Percentiles rank a stretch among this genome's conserved stretches.
Evolutionary conservation across 2,888 invertebrate species (phyloP).

Genomic region (Fragum sueziense): DNA sequence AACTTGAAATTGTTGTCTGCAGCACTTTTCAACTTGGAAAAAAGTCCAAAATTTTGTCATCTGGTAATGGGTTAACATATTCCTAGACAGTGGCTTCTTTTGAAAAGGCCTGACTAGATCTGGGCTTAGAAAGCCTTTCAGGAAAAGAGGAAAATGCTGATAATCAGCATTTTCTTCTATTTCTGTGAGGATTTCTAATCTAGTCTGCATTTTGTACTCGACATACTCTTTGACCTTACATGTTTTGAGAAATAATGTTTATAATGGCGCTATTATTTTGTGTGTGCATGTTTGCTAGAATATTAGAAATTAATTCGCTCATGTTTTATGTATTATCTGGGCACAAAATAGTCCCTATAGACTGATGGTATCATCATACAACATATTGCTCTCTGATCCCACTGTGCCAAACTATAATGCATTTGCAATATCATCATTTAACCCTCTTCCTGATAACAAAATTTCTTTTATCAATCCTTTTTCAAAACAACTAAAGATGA

Average conservation of each 20-base stretch:
- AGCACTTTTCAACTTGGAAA: no score
- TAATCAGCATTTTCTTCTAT: constrained; percentile 1
- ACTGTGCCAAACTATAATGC: not conserved
- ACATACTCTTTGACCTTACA: not conserved
- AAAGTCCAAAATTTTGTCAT: no score
- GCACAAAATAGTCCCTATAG: not conserved
- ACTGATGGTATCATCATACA: not conserved
- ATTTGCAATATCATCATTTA: no score
- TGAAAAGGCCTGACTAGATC: no score
- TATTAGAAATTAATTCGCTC: not conserved
- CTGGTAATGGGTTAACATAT: no score
- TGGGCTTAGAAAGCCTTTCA: not conserved
- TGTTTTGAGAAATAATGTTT: not conserved
- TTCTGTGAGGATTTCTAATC: not conserved
- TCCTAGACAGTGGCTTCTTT: no score
- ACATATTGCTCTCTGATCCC: not conserved
- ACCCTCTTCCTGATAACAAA: no score
- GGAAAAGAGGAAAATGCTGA: constrained; percentile 3
- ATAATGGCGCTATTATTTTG: not conserved
- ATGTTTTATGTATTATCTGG: not conserved
- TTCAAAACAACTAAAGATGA: no score
- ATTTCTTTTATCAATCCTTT: no score
- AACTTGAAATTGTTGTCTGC: no score
- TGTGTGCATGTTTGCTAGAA: not conserved
- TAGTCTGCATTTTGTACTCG: no score